Conservation (phyloP, 53 echinoderm and acorn worm genomes). For the Patiria pectinifera region DNA sequence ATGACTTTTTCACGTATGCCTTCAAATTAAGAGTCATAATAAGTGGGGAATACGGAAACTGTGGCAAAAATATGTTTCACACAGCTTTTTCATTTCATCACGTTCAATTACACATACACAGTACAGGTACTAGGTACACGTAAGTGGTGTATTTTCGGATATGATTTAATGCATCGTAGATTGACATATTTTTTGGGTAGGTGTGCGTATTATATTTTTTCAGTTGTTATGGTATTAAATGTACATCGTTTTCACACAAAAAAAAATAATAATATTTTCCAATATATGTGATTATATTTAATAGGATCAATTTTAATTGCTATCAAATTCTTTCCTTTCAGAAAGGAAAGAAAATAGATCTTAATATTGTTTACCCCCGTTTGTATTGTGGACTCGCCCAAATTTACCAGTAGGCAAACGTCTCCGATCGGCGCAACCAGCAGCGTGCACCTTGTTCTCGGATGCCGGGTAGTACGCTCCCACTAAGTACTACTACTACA, state of each 20-base stretch:
- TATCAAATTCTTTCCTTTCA: neutral
- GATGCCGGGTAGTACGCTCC: too few species aligned
- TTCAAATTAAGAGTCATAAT: neutral
- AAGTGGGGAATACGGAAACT: neutral
- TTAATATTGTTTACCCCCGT: neutral
- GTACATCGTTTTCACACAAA: neutral
- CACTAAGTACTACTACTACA: too few species aligned
- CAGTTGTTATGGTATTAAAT: neutral
- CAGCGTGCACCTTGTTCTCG: too few species aligned
- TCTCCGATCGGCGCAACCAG: neutral
- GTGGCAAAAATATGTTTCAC: neutral
- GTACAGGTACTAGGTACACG: too few species aligned
- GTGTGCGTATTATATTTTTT: neutral
- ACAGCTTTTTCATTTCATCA: neutral
- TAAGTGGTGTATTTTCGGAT: too few species aligned
- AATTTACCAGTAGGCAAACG: neutral
- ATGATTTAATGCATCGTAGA: too few species aligned
- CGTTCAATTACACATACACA: neutral
- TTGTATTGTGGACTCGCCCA: neutral
- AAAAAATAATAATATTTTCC: neutral
- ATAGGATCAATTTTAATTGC: neutral
- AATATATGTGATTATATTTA: neutral
- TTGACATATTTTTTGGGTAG: neutral
- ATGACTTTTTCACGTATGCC: neutral
- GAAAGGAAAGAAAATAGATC: neutral